phyloP scores from a whole-genome alignment of 2,797 vertebrate genomes.

The Leontopithecus rosalia region DNA sequence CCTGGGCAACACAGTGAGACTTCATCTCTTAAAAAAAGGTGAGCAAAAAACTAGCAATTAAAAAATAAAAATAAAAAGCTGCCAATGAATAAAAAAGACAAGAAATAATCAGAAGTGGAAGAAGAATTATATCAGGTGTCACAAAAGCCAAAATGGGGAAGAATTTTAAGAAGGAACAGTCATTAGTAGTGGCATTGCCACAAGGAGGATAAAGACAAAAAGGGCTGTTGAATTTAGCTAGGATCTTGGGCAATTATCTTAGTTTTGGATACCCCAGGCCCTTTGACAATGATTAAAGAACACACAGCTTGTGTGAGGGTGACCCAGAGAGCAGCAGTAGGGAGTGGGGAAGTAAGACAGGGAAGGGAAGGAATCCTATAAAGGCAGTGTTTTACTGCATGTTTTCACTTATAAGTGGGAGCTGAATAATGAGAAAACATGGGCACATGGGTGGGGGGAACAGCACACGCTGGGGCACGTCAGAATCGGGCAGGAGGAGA shows the following conservation, averaged over 20 bases:
- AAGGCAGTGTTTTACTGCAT: neutral
- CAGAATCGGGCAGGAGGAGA: neutral
- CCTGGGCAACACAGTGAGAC: neutral
- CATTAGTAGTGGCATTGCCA: neutral
- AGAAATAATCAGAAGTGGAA: neutral
- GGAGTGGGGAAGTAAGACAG: neutral
- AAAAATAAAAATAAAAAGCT: neutral
- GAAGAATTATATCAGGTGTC: neutral
- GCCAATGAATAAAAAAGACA: neutral
- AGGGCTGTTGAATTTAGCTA: neutral
- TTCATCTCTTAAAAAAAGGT: neutral
- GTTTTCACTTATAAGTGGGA: neutral
- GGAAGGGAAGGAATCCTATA: neutral
- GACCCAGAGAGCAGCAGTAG: neutral
- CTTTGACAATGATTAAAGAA: neutral
- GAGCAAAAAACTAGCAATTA: neutral
- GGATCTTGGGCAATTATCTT: neutral
- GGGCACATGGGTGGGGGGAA: neutral
- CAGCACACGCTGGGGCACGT: neutral
- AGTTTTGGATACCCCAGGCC: no score
- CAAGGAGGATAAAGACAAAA: neutral
- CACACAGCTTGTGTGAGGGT: neutral
- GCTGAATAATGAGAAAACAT: neutral
- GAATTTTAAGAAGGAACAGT: neutral
- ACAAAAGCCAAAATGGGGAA: neutral